Evolutionary conservation across 2,113 vertebrate species (phyloP), one percentile per base, ranked within the genome.

Genomic region (Azemiops feae): DNA sequence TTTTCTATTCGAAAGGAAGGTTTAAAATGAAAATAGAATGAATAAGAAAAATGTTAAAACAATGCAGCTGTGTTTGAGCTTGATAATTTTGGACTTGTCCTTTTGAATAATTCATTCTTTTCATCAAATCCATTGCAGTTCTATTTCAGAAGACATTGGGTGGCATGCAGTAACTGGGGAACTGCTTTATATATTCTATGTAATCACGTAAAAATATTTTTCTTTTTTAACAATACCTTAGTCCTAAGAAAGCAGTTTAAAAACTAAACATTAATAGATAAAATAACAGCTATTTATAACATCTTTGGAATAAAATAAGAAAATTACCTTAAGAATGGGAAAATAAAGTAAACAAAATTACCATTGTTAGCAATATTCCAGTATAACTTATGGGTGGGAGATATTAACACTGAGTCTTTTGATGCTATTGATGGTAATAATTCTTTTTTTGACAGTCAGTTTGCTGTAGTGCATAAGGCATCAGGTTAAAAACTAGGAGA

Each of bases 51-150:
- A 85, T 1, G 25, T 23, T 45, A 53, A 85, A 57, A 55, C 34
- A 55, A 45, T 43, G 50, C 50, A 55, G 23, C 30, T 85, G 34
- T 1, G 1, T 69, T 39, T 91, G 34, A 91, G 39, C 55, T 91
- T 55, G 54, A 85, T 81, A 22, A 43, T 91, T 43, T n/a, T 30
- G 22, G 69, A 53, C 60, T 88, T 53, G 58, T 12, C 30, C 20
- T 92, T 25, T 92, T 88, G 88, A 90, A 92, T 74, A 54, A 54
- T 54, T 74, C n/a, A 53, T 53, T 45, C 1, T 74, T 88, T 88
- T 89, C 45, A 90, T 2, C 4, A 4, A 89, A 94, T 89, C 91
- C 60, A 86, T 92, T 91, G 30, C 5, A 1, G 50, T 14, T 52
- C 5, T 94, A 87, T 25, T 89, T 20, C n/a, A 57, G 53, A 30